phyloP scores from a whole-genome alignment of 92 coral and sea anemone genomes.

The Plumapathes pennacea region DNA sequence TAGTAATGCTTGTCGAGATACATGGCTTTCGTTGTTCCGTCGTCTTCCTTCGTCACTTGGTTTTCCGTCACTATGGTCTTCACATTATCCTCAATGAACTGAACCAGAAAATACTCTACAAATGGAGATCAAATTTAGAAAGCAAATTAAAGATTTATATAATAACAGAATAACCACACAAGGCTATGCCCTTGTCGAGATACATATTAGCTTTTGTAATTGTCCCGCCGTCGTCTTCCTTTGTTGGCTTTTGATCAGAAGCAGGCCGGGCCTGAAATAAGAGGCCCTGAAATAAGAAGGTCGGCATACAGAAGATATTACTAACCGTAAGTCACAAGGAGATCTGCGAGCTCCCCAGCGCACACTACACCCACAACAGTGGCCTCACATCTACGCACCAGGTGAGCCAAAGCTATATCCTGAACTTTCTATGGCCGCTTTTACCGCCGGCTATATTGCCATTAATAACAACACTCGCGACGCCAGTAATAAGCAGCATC shows the following conservation, averaged over 20 bases:
- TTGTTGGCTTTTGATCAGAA: too few species aligned
- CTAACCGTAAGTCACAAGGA: constrained; percentile 2
- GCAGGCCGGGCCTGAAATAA: too few species aligned
- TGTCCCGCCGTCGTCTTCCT: not conserved
- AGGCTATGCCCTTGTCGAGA: not conserved
- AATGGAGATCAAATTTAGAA: constrained; percentile 8
- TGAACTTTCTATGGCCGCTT: too few species aligned
- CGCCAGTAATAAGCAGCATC: too few species aligned
- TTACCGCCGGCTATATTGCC: too few species aligned
- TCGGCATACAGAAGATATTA: not conserved
- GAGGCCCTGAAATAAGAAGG: too few species aligned
- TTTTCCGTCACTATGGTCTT: constrained; percentile 14
- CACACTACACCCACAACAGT: constrained; percentile 4
- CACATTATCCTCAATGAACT: constrained; percentile 22
- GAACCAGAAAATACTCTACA: constrained; percentile 24
- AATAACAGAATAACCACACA: not conserved
- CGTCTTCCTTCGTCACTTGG: constrained; percentile 19
- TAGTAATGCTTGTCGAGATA: constrained; percentile 30
- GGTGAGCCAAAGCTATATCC: too few species aligned
- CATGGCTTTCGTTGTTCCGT: constrained; percentile 23
- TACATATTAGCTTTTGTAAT: not conserved
- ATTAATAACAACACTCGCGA: too few species aligned
- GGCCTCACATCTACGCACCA: constrained; percentile 21
- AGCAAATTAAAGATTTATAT: constrained; percentile 1
- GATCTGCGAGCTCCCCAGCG: constrained; percentile 3